phyloP scores from a whole-genome alignment of 1,140 invertebrate genomes.

The Drosophila sproati region DNA sequence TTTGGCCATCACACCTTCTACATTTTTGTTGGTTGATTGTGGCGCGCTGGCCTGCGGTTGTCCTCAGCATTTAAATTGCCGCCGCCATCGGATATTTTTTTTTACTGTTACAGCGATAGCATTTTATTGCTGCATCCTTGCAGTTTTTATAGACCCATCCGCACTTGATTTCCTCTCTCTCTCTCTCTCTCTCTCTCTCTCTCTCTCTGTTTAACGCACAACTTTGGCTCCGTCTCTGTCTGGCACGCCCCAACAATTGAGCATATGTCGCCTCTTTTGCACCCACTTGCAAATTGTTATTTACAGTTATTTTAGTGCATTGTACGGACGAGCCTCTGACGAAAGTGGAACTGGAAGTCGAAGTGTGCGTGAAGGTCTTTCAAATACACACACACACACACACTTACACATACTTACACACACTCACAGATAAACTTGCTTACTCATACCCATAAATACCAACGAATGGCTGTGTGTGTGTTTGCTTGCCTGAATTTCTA shows the following conservation, averaged over 20 bases:
- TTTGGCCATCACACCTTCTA: too few relatives aligned
- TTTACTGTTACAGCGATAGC: conserved; percentile 55
- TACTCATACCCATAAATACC: conserved; percentile 31
- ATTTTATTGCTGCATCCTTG: conserved; percentile 82
- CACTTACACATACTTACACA: neutral
- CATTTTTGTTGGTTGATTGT: too few relatives aligned
- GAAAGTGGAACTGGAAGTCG: conserved; percentile 47
- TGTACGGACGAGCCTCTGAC: conserved; percentile 52
- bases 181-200: neutral
- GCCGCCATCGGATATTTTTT: conserved; percentile 31
- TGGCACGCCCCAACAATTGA: conserved; percentile 68
- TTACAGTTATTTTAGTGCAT: conserved; percentile 81
- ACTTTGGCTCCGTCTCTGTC: conserved; percentile 30
- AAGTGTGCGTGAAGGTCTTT: conserved; percentile 17
- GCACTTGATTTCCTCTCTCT: conserved; percentile 36
- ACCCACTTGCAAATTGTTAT: conserved; percentile 78
- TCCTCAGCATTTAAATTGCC: conserved; percentile 57
- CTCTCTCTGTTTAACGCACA: neutral
- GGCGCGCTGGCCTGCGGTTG: conserved; percentile 23
- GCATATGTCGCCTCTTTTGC: conserved; percentile 56
- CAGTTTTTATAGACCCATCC: conserved; percentile 77
- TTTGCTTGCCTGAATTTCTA: conserved; percentile 22
- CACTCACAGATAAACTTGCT: conserved; percentile 1
- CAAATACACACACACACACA: conserved; percentile 10
- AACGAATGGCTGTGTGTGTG: conserved; percentile 10